Evolutionary conservation across 2,797 vertebrate species (phyloP), one percentile per base, ranked within the genome.

Genomic region (Bradypodion pumilum): DNA sequence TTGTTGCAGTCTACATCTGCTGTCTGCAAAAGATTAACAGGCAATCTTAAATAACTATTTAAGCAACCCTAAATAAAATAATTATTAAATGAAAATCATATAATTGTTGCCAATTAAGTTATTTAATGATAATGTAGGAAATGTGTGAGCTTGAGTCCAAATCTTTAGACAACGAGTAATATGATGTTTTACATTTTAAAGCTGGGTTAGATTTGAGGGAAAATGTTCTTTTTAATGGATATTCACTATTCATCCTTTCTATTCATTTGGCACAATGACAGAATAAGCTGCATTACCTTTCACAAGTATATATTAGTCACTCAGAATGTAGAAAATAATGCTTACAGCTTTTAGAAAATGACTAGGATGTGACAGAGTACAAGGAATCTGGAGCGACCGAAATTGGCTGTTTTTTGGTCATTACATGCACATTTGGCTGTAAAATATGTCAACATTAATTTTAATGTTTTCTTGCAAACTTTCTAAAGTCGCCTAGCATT

Each of bases 31-130:
- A 82, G 87, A 92, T 59, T 75, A 89, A 87, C 63, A 82, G 44
- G 44, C 19, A 13, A 6, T 74, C 81, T 89, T 81, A 73, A 91
- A 74, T 19, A 85, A 86, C 12, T 59, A 78, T 84, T 88, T 89
- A 88, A 86, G 40, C n/a, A 60, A 74, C 42, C 8, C 23, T n/a
- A 87, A 86, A 85, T 89, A 90, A 86, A 86, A 83, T 59, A 91
- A 89, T 40, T 87, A 16, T 75, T 86, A 74, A 66, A 82, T 76
- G 83, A 88, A 79, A 12, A 87, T 79, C 46, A 88, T 82, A 85
- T 85, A 25, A 88, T 80, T 85, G 75, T 74, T 74, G 87, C 88
- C 68, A 91, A 76, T 86, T 74, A 90, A 27, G 27, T 82, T 66
- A 21, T 74, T 87, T 65, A 74, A 84, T 69, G 86, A 75, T 62